Conservation (phyloP, 2,888 invertebrate species). For the Tridacna gigas region DNA sequence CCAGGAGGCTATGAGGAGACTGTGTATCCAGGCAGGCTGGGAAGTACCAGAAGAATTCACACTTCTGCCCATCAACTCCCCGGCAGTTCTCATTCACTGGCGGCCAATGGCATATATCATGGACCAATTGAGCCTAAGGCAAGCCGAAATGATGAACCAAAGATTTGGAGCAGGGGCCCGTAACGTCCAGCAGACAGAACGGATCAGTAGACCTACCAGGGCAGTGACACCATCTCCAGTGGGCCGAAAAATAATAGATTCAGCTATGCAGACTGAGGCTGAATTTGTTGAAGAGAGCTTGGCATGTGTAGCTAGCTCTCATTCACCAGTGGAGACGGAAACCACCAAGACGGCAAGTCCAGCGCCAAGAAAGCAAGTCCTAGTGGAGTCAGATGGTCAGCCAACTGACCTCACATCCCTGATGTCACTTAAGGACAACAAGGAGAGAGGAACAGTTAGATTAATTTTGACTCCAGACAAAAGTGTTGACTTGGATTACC, state of each 20-base stretch:
- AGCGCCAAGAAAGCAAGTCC: neutral
- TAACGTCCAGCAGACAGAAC: too few relatives aligned
- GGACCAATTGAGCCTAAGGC: neutral
- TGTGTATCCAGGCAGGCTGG: constrained; percentile 3
- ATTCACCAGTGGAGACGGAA: too few relatives aligned
- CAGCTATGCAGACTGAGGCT: too few relatives aligned
- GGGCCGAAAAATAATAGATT: too few relatives aligned
- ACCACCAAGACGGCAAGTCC: neutral
- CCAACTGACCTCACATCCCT: neutral
- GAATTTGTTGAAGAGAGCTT: too few relatives aligned
- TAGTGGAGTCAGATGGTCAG: neutral
- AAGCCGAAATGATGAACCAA: too few relatives aligned
- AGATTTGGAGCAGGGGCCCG: too few relatives aligned
- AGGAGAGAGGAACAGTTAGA: neutral
- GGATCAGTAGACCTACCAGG: too few relatives aligned
- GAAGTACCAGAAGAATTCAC: constrained; percentile 15
- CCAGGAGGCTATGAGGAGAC: neutral
- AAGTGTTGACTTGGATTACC: neutral
- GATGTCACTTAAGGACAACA: neutral
- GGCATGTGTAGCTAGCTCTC: too few relatives aligned
- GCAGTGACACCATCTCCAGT: too few relatives aligned
- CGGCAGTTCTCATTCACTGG: too few relatives aligned
- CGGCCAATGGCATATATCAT: neutral
- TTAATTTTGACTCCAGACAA: neutral
- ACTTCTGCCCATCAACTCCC: neutral